phyloP scores from a whole-genome alignment of 2,888 invertebrate species.

The Perdita meconis region DNA sequence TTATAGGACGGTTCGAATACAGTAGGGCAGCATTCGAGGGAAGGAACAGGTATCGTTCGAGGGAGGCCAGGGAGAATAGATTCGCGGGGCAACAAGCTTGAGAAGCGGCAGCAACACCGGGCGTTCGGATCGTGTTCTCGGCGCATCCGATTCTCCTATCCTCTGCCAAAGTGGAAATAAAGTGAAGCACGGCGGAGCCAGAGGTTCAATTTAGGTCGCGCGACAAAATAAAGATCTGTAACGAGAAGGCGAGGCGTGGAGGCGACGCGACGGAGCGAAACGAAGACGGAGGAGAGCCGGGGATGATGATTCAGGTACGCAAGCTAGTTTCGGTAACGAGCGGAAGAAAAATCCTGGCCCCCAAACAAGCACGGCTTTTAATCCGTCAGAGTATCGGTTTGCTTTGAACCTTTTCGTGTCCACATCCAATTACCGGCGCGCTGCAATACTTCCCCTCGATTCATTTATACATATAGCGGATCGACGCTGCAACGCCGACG shows the following conservation, averaged over 20 bases:
- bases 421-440: no score
- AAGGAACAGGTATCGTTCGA: not conserved
- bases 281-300: conserved; percentile 5
- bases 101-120: conserved; percentile 22
- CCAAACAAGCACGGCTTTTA: conserved; percentile 44
- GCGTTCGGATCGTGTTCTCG: conserved; percentile 35
- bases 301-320: conserved; percentile 38
- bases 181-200: conserved; percentile 48
- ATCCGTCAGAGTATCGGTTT: conserved; percentile 25
- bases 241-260: conserved; percentile 22
- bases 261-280: not conserved
- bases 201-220: conserved; percentile 65
- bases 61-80: conserved; percentile 13
- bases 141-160: conserved; percentile 12
- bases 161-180: conserved; percentile 57
- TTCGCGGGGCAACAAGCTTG: conserved; percentile 48
- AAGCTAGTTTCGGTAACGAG: conserved; percentile 49
- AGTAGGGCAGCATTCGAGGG: not conserved
- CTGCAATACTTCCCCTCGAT: no score
- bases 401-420: not conserved
- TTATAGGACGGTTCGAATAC: not conserved
- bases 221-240: conserved; percentile 64
- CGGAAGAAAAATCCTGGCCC: conserved; percentile 33
- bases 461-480: no score
- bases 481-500: no score